Evolutionary conservation across 2,888 invertebrate species (phyloP).

Genomic region (Lycaena phlaeas): DNA sequence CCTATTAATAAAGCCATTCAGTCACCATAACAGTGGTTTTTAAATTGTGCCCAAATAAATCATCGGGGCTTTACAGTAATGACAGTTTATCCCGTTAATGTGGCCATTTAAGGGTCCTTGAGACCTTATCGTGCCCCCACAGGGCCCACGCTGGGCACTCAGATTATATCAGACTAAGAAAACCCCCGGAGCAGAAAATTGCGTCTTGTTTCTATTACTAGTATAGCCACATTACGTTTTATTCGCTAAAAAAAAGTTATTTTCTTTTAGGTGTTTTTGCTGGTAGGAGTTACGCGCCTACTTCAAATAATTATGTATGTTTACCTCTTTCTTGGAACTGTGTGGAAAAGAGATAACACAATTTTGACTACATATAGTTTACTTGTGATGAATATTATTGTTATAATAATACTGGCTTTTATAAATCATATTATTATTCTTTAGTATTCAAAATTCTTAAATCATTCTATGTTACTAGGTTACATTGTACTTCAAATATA

Average conservation of each 20-base stretch:
- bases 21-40: conserved; percentile 12
- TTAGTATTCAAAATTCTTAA: too few relatives aligned
- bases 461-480: too few relatives aligned
- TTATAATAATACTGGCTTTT: too few relatives aligned
- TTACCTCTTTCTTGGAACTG: too few relatives aligned
- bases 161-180: conserved; percentile 8
- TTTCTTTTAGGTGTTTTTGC: background rate
- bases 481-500: too few relatives aligned
- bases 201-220: conserved; percentile 3
- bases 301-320: too few relatives aligned
- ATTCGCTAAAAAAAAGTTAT: background rate
- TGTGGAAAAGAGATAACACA: too few relatives aligned
- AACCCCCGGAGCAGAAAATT: conserved; percentile 1
- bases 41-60: conserved; percentile 21
- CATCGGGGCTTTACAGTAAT: conserved; percentile 21
- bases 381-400: too few relatives aligned
- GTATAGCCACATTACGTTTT: background rate
- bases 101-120: conserved; percentile 18
- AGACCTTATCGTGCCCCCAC: conserved; percentile 22
- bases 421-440: too few relatives aligned
- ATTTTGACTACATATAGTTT: too few relatives aligned
- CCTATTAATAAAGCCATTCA: too few relatives aligned
- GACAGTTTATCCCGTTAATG: conserved; percentile 22
- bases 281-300: background rate
- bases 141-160: conserved; percentile 11